Evolutionary conservation across 2,797 vertebrate genomes (phyloP).

Genomic region (Cottoperca gobio): DNA sequence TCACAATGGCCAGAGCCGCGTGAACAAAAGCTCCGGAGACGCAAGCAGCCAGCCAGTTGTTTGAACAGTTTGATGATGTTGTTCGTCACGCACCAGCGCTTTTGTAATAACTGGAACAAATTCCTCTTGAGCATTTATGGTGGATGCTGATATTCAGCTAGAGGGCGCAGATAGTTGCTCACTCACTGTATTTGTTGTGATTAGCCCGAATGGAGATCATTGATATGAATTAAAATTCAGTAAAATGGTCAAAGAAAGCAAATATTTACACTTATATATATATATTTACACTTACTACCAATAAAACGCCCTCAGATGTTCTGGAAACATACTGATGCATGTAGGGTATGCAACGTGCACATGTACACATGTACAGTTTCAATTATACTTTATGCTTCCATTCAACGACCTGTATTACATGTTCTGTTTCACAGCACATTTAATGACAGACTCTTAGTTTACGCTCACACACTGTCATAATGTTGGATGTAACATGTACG

Average conservation of each 20-base stretch:
- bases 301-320: background rate
- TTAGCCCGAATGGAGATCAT: background rate
- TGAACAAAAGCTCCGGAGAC: slow-evolving; percentile 53
- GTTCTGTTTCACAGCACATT: background rate
- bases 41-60: slow-evolving; percentile 65
- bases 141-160: slow-evolving; percentile 34
- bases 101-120: slow-evolving; percentile 70
- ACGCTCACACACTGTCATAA: background rate
- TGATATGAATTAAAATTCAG: background rate
- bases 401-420: background rate
- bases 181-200: background rate
- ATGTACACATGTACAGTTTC: too few relatives aligned
- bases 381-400: background rate
- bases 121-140: slow-evolving; percentile 72
- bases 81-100: slow-evolving; percentile 65
- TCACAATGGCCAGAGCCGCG: slow-evolving; percentile 24
- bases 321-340: too few relatives aligned
- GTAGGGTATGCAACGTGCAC: too few relatives aligned
- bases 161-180: slow-evolving; percentile 3
- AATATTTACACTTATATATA: background rate
- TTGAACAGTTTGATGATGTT: slow-evolving; percentile 75
- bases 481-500: slow-evolving; percentile 42
- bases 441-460: background rate
- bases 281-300: background rate
- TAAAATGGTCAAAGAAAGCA: background rate